Conservation (phyloP, 1,140 invertebrate species). For the Potamilus streckersoni region DNA sequence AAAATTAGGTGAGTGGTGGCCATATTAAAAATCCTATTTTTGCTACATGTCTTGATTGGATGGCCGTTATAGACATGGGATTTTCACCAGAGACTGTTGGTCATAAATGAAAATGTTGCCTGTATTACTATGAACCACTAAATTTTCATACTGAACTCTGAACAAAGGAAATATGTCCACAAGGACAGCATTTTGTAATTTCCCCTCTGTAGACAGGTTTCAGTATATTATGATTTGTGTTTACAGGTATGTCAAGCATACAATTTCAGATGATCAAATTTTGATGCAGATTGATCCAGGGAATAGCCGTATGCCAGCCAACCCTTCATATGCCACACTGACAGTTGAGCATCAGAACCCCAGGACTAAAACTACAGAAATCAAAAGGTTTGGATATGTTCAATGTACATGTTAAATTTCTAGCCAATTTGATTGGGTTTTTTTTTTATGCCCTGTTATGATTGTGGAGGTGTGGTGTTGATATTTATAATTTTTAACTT, state of each 20-base stretch:
- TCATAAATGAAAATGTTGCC: no score
- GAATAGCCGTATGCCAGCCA: conserved; percentile 73
- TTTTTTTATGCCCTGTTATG: no score
- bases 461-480: no score
- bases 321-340: conserved; percentile 77
- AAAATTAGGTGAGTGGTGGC: no score
- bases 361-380: conserved; percentile 75
- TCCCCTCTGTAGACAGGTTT: background rate
- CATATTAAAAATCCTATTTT: no score
- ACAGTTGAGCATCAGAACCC: conserved; percentile 77
- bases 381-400: conserved; percentile 59
- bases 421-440: no score
- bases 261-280: conserved; percentile 77
- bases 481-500: no score
- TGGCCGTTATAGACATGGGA: no score
- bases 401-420: no score
- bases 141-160: background rate
- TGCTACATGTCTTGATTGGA: no score
- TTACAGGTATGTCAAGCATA: conserved; percentile 77
- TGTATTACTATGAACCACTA: no score
- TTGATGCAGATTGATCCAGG: conserved; percentile 77
- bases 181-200: background rate
- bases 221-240: conserved; percentile 8
- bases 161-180: background rate
- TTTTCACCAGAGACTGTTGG: no score